Evolutionary conservation across 1,140 invertebrate species (phyloP).

Genomic region (Drosophila nasuta): DNA sequence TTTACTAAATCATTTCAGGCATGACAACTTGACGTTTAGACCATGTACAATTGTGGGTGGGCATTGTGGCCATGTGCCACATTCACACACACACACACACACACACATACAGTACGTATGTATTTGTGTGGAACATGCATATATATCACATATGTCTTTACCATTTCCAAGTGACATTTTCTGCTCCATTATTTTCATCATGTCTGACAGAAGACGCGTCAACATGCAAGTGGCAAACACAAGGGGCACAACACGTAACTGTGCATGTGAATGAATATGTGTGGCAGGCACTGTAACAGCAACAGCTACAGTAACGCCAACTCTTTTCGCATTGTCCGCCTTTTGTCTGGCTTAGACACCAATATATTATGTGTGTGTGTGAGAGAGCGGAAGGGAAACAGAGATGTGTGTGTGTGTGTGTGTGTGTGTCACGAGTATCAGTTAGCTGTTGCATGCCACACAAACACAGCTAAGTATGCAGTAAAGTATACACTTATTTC

Average conservation of each 20-base stretch:
- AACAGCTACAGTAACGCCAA: conserved; percentile 50
- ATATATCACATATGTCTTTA: conserved; percentile 52
- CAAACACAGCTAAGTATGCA: conserved; percentile 43
- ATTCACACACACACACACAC: conserved; percentile 33
- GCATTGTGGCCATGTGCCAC: conserved; percentile 16
- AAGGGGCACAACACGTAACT: conserved; percentile 52
- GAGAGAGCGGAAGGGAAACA: conserved; percentile 9
- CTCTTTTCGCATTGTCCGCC: conserved; percentile 42
- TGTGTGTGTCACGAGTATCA: conserved; percentile 9
- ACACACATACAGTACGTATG: conserved; percentile 2
- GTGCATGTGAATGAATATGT: neutral
- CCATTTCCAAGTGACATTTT: conserved; percentile 79
- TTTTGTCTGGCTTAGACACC: conserved; percentile 60
- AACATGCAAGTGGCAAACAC: conserved; percentile 71
- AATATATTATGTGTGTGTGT: conserved; percentile 72
- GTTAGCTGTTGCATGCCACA: conserved; percentile 60
- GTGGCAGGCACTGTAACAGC: conserved; percentile 3
- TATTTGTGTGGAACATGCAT: conserved; percentile 5
- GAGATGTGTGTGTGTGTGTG: conserved; percentile 13
- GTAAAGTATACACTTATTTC: conserved; percentile 49
- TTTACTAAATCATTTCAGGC: conserved; percentile 72
- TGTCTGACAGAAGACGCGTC: conserved; percentile 82
- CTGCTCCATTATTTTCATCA: conserved; percentile 84
- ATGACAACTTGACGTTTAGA: conserved; percentile 65
- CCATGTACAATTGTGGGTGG: conserved; percentile 22